Evolutionary conservation across 2,888 invertebrate species (phyloP).

Genomic region (Hydrotaea diabolus): DNA sequence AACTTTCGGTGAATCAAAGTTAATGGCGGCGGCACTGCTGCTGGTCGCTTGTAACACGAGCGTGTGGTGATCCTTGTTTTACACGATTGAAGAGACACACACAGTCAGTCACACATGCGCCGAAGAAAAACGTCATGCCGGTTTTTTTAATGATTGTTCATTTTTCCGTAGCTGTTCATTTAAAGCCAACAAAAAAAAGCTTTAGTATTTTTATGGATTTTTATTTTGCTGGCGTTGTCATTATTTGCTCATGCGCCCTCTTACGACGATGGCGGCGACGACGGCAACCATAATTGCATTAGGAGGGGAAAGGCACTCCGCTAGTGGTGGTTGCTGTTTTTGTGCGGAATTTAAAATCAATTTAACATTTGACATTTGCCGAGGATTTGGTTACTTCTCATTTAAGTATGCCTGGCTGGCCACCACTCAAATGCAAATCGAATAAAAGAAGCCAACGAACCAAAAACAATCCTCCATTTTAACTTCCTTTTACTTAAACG

Average conservation of each 20-base stretch:
- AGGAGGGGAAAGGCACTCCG: not conserved
- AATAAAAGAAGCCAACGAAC: not conserved
- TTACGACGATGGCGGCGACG: slow-evolving; percentile 33
- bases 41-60: not conserved
- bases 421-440: slow-evolving; percentile 51
- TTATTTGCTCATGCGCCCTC: slow-evolving; percentile 42
- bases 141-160: slow-evolving; percentile 61
- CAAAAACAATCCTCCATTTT: not conserved
- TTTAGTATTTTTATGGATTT: slow-evolving; percentile 19
- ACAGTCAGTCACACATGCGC: too few relatives aligned
- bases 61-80: slow-evolving; percentile 33
- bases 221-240: slow-evolving; percentile 29
- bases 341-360: slow-evolving; percentile 40
- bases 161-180: slow-evolving; percentile 33
- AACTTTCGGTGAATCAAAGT: not conserved
- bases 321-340: slow-evolving; percentile 15
- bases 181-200: not conserved
- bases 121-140: slow-evolving; percentile 23
- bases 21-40: not conserved
- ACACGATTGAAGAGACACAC: not conserved
- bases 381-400: slow-evolving; percentile 47
- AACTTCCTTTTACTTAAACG: slow-evolving; percentile 16
- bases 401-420: slow-evolving; percentile 18
- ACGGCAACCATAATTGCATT: slow-evolving; percentile 46
- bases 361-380: slow-evolving; percentile 64